Conservation (phyloP, 1,140 invertebrate species). For the Calephelis virginiensis region DNA sequence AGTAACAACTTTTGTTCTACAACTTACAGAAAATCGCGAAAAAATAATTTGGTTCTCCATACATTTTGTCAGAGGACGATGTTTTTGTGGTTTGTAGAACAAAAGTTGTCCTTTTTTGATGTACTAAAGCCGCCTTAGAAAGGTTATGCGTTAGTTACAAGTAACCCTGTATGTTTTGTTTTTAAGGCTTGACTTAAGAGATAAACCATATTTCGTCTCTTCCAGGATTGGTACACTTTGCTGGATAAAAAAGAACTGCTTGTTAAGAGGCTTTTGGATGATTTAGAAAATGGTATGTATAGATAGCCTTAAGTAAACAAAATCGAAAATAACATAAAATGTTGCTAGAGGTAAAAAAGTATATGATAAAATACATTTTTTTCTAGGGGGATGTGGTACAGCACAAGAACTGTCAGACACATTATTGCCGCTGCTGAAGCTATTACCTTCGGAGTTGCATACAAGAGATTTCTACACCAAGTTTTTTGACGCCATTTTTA, state of each 20-base stretch:
- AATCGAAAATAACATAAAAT: neutral
- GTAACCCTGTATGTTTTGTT: too few relatives aligned
- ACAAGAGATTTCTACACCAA: constrained; percentile 40
- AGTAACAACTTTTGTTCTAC: too few relatives aligned
- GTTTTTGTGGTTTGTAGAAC: too few relatives aligned
- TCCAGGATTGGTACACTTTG: constrained; percentile 51
- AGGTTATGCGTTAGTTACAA: too few relatives aligned
- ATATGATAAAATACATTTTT: constrained; percentile 3
- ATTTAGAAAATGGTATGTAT: constrained; percentile 51
- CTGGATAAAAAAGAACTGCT: constrained; percentile 52
- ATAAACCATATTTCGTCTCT: constrained; percentile 18
- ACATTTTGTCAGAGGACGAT: too few relatives aligned
- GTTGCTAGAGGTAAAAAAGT: neutral
- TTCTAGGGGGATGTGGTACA: constrained; percentile 48
- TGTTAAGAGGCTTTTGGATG: constrained; percentile 44
- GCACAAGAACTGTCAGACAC: constrained; percentile 35
- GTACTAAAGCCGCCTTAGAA: too few relatives aligned
- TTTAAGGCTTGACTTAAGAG: too few relatives aligned
- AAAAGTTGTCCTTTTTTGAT: too few relatives aligned
- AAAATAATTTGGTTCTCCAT: too few relatives aligned
- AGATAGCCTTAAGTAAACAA: neutral
- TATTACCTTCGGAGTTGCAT: constrained; percentile 39
- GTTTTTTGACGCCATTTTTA: constrained; percentile 44
- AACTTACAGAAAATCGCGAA: too few relatives aligned
- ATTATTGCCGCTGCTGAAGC: constrained; percentile 42